A percentile compares a stretch with the other conserved stretches of the same genome.
Conservation (phyloP, 2,888 invertebrate genomes). For the Neoaliturus tenellus region DNA sequence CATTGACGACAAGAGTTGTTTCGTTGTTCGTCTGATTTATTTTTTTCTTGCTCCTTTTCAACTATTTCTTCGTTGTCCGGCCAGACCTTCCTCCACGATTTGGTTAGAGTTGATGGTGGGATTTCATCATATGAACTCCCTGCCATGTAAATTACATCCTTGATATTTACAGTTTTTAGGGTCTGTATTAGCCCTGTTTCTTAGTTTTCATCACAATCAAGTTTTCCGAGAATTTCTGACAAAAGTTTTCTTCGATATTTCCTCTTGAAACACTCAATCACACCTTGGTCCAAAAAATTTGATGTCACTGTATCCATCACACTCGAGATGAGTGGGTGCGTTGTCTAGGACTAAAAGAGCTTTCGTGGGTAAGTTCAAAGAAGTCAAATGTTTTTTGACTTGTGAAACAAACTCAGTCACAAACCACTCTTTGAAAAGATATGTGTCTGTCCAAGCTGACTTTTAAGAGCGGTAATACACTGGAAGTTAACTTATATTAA, state of each 20-base stretch:
- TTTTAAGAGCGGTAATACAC: too few relatives aligned
- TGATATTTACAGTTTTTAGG: not conserved
- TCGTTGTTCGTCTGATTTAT: too few relatives aligned
- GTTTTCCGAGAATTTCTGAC: not conserved
- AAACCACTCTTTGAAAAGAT: not conserved
- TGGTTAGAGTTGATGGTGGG: not conserved
- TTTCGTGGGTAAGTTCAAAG: not conserved
- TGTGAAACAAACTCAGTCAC: not conserved
- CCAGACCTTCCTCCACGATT: not conserved
- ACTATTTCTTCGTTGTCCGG: not conserved
- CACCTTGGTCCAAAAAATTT: not conserved
- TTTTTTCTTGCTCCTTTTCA: not conserved
- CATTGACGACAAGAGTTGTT: too few relatives aligned
- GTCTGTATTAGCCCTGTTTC: not conserved
- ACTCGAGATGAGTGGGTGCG: not conserved
- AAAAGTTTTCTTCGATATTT: not conserved
- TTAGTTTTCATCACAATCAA: not conserved
- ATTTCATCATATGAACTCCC: not conserved
- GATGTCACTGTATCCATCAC: not conserved
- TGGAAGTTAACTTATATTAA: too few relatives aligned
- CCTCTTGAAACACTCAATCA: constrained; percentile 2
- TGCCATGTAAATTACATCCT: not conserved
- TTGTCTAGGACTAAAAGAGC: not conserved
- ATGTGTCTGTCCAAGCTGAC: not conserved
- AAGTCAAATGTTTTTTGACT: not conserved